Evolutionary conservation across 2,797 vertebrate genomes (phyloP), one percentile per base, ranked within the genome.

Genomic region (Coranthus polyacanthus): DNA sequence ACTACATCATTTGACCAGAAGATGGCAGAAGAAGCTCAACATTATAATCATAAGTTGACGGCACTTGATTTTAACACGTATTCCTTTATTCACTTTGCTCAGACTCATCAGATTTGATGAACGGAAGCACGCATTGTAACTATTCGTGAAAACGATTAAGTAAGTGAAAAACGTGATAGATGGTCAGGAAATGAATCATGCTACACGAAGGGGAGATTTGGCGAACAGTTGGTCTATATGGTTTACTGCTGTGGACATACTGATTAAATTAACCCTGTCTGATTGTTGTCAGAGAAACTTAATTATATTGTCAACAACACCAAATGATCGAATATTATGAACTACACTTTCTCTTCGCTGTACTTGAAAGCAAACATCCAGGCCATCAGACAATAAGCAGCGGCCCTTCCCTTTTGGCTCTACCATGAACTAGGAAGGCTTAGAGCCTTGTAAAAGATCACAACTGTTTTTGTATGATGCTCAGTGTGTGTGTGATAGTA

Each of bases 1-100:
- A 49, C 6, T 66, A 11, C 58, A 45, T 6, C 13, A 2, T 62
- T 16, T 83, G 50, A 13, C 78, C 91, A 89, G 55, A 50, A 87
- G 91, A 45, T 75, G 80, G 85, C 20, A 34, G 55, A 38, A 41
- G 15, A 44, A 4, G 15, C 34, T 51, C 11, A 73, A 15, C 2
- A 10, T 53, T 13, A 11, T 50, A 17, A 12, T 18, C 3, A 60
- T 3, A 5, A 29, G 37, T 45, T 26, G 3, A 15, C 11, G n/a
- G n/a, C n/a, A n/a, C n/a, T n/a, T n/a, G n/a, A n/a, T 32, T 18
- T 17, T 8, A 13, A 32, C 24, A 26, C 2, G 10, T 13, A 2
- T 42, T 44, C 12, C 4, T 3, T 12, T 20, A 21, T 41, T 15
- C 22, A 9, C 36, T 37, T 52, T 10, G 6, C 11, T 5, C 2